Base-by-base conservation (phyloP, 2,888 invertebrate species). In the Euspilapteryx auroguttella region DNA sequence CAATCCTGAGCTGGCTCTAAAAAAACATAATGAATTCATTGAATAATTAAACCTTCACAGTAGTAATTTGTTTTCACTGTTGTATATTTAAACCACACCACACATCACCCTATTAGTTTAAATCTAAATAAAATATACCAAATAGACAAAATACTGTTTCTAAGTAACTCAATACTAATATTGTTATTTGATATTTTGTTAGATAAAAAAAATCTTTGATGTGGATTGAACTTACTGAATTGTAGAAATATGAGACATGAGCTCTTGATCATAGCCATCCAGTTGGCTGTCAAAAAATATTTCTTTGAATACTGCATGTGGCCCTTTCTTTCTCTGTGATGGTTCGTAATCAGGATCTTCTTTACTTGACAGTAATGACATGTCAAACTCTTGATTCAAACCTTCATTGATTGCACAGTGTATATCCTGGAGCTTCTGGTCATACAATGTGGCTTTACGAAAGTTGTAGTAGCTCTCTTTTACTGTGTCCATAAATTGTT, bases 381-480 rank as follows among this genome's bases (percentile, higher is more conserved):
- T 33, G 14, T 66, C 53, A 40, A 75, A 61, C 34, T 75, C 66
- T 28, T 75, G 75, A 13, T 45, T 68, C 3, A 76, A 37, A 1
- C 77, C 77, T 40, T 76, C 75, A 44, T 56, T 73, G 29, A 77
- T 77, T 8, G 77, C 77, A 55, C 57, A 68, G 34, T 61, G 54
- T 7, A 76, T 38, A 35, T 77, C 76, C 37, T 65, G 64, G 34
- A 77, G 43, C 34, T 62, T 62, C 30, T 75, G 75, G 35, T 75
- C 65, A 45, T 66, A 69, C 21, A 76, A 39, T 7, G 76, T 76
- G 11, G 68, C 62, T 36, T 61, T 73, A 34, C 63, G 52, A 49
- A 77, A 77, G 44, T 69, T 73, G 38, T 69, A 69, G 40, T 76
- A 77, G 36, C 77, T 77, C 26, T 75, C 64, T 34, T 69, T 75